Percentiles rank a stretch among this genome's conserved stretches.
Evolutionary conservation across 2,113 vertebrate genomes (phyloP).

Genomic region (Trematocara nigrifrons): DNA sequence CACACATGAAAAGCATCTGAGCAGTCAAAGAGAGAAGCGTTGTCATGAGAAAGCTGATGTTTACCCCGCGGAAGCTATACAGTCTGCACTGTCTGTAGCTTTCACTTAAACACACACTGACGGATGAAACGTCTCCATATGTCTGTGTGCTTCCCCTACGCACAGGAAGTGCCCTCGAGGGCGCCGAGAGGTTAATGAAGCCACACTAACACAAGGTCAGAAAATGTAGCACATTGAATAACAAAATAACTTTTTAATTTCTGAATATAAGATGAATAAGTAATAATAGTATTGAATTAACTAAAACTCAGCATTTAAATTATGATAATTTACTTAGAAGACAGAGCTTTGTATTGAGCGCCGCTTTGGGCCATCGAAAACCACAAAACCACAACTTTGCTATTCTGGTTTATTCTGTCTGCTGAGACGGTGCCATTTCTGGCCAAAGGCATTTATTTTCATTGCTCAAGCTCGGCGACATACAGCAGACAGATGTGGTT

Average conservation of each 20-base stretch:
- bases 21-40: no score
- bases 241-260: neutral
- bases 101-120: slow-evolving; percentile 2
- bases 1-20: no score
- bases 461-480: neutral
- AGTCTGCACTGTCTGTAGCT: slow-evolving; percentile 2
- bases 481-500: neutral
- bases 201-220: neutral
- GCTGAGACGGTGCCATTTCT: neutral
- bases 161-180: slow-evolving; percentile 35
- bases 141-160: neutral
- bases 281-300: neutral
- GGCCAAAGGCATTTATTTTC: neutral
- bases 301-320: neutral
- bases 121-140: neutral
- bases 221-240: neutral
- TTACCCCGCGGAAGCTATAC: no score
- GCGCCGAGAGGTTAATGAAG: neutral
- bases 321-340: neutral
- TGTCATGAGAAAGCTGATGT: no score
- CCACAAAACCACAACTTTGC: neutral
- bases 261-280: neutral
- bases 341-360: neutral
- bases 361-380: neutral
- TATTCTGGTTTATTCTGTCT: neutral